These are phyloP conservation scores for Apostichopus japonicus DNA, from an alignment of 35 echinoderm and acorn worm species.

Conservation along the genomic window DNA sequence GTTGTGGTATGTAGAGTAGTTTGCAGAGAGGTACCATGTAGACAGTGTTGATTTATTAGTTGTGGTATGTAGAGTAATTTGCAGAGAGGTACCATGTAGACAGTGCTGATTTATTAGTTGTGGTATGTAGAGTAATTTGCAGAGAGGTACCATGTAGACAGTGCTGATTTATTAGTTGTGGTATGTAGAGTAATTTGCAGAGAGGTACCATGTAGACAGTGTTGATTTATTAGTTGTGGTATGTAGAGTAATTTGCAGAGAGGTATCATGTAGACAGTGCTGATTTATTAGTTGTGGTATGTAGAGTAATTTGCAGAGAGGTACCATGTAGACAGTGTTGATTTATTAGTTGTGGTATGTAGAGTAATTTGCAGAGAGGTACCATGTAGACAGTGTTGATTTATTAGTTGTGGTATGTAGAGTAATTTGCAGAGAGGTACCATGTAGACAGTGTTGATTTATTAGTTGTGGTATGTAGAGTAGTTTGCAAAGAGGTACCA, in stretches of 20 bases:
- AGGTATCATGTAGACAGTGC: not conserved
- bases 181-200: no score
- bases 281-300: not conserved
- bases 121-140: not conserved
- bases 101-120: not conserved
- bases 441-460: not conserved
- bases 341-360: conserved; percentile 7
- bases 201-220: not conserved
- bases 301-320: no score
- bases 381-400: not conserved
- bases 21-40: not conserved
- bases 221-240: not conserved
- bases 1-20: conserved; percentile 1
- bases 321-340: not conserved
- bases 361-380: not conserved
- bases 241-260: not conserved
- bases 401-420: no score
- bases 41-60: not conserved
- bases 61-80: no score
- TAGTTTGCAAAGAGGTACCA: not conserved
- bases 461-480: conserved; percentile 3
- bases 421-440: no score
- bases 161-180: not conserved
- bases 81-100: not conserved
- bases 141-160: not conserved